These are phyloP conservation scores for Chrysoperla carnea DNA, from an alignment of 1,140 invertebrate species.

Conservation along the genomic window DNA sequence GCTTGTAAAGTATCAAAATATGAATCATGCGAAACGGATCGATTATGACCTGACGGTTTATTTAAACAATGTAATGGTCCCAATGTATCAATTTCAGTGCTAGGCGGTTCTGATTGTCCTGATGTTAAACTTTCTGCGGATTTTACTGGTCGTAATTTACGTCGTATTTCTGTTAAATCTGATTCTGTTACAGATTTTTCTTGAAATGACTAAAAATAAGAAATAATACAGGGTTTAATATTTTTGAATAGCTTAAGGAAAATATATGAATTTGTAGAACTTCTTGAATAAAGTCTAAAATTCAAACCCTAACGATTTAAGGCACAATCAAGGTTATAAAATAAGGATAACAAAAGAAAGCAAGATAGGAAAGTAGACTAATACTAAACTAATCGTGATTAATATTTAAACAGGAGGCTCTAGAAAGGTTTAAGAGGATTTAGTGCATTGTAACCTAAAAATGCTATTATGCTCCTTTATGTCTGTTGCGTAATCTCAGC, in stretches of 20 bases:
- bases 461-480: too few species aligned
- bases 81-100: slow-evolving; percentile 18
- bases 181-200: slow-evolving; percentile 23
- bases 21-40: slow-evolving; percentile 80
- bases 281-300: neutral
- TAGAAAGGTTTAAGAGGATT: too few species aligned
- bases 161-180: slow-evolving; percentile 21
- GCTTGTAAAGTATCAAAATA: slow-evolving; percentile 61
- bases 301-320: neutral
- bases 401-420: too few species aligned
- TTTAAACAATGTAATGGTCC: slow-evolving; percentile 23
- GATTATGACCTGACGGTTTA: slow-evolving; percentile 31
- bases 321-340: too few species aligned
- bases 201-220: slow-evolving; percentile 7
- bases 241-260: too few species aligned
- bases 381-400: too few species aligned
- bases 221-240: neutral
- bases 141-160: slow-evolving; percentile 44
- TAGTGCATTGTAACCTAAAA: too few species aligned
- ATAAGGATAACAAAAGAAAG: too few species aligned
- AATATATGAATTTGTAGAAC: neutral
- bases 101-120: slow-evolving; percentile 25
- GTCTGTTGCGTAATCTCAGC: too few species aligned
- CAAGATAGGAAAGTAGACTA: too few species aligned
- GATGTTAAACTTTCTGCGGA: slow-evolving; percentile 47